phyloP scores from a whole-genome alignment of 2,797 vertebrate genomes.

The Xerus rutilus region DNA sequence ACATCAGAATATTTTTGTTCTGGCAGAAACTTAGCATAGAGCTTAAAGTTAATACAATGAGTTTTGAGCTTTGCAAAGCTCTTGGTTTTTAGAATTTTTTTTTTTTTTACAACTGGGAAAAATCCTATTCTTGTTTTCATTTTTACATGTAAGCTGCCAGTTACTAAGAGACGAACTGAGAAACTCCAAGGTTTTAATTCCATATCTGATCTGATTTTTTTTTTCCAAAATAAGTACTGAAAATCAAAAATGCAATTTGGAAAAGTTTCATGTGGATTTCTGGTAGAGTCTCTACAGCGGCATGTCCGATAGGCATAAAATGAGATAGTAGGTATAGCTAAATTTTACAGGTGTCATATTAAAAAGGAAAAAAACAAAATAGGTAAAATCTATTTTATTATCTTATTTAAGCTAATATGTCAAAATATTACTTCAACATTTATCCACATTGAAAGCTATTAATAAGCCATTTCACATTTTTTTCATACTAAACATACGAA shows the following conservation, averaged over 20 bases:
- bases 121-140: conserved; percentile 24
- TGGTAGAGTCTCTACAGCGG: background rate
- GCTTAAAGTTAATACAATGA: conserved; percentile 80
- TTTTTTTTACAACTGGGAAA: conserved; percentile 53
- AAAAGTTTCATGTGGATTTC: background rate
- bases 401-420: background rate
- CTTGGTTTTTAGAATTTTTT: conserved; percentile 72
- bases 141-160: conserved; percentile 21
- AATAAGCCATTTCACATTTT: background rate
- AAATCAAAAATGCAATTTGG: background rate
- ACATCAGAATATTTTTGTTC: conserved; percentile 68
- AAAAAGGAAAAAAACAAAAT: conserved; percentile 21
- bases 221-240: conserved; percentile 3
- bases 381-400: background rate
- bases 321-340: background rate
- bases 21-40: conserved; percentile 77
- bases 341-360: background rate
- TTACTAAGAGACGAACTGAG: conserved; percentile 24
- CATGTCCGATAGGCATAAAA: background rate
- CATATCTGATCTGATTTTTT: conserved; percentile 17
- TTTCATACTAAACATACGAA: background rate
- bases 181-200: conserved; percentile 36
- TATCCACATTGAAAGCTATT: background rate
- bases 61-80: conserved; percentile 79
- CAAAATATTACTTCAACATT: conserved; percentile 25